phyloP scores from a whole-genome alignment of 2,888 invertebrate species.

The Sminthurides aquaticus region DNA sequence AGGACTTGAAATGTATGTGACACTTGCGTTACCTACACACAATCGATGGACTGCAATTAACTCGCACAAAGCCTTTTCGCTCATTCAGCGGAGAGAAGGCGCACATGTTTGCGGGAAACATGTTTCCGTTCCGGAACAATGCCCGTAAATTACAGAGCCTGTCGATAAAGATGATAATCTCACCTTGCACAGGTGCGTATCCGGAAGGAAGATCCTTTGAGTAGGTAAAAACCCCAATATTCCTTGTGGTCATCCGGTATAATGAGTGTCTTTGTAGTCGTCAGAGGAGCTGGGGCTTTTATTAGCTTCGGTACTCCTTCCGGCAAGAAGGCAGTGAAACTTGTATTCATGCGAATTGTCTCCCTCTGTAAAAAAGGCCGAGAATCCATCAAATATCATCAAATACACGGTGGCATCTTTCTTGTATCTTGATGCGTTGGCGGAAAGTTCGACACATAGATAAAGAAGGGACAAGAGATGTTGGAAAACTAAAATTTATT shows the following conservation, averaged over 20 bases:
- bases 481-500: too few relatives aligned
- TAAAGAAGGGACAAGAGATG: not conserved
- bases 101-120: too few relatives aligned
- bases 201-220: constrained; percentile 65
- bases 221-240: constrained; percentile 62
- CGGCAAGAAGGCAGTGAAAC: constrained; percentile 67
- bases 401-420: not conserved
- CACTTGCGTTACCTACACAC: too few relatives aligned
- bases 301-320: constrained; percentile 57
- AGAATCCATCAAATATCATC: not conserved
- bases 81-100: too few relatives aligned
- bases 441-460: not conserved
- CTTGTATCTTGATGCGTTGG: not conserved
- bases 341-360: constrained; percentile 61
- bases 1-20: too few relatives aligned
- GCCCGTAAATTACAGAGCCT: too few relatives aligned
- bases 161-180: constrained; percentile 20
- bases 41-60: too few relatives aligned
- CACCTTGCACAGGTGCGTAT: constrained; percentile 70
- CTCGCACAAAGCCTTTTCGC: too few relatives aligned
- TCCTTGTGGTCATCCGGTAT: constrained; percentile 74
- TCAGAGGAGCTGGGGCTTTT: constrained; percentile 55
- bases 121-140: too few relatives aligned
- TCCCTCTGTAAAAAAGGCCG: constrained; percentile 53
- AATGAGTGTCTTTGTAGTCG: constrained; percentile 61